These are phyloP conservation scores for Bugulina stolonifera DNA, from an alignment of 2,888 invertebrate genomes.

Conservation along the genomic window DNA sequence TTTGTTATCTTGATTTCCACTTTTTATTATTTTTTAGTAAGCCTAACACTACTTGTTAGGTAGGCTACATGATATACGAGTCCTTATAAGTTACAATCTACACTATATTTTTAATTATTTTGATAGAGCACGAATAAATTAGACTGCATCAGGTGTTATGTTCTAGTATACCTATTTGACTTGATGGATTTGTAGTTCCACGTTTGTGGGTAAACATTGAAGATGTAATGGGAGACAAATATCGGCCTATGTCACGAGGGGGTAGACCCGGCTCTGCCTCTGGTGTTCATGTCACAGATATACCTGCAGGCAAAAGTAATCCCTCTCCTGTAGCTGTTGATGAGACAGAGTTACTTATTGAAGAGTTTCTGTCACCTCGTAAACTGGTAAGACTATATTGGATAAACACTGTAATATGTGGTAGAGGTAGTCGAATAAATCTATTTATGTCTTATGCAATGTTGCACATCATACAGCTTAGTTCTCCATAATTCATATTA, in stretches of 20 bases:
- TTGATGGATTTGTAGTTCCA: conserved; percentile 8
- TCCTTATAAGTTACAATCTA: too few relatives aligned
- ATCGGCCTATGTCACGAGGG: neutral
- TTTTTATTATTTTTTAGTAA: too few relatives aligned
- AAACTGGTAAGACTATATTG: conserved; percentile 42
- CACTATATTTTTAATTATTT: too few relatives aligned
- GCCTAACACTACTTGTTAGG: too few relatives aligned
- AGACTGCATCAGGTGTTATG: too few relatives aligned
- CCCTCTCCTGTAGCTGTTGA: conserved; percentile 49
- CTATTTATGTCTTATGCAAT: neutral
- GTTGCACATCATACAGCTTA: too few relatives aligned
- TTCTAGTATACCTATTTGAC: too few relatives aligned
- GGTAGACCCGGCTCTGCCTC: conserved; percentile 45
- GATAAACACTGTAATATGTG: neutral
- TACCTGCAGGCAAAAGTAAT: conserved; percentile 46
- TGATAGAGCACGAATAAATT: too few relatives aligned
- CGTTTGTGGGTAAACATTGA: conserved; percentile 24
- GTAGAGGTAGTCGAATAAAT: neutral
- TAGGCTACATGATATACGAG: too few relatives aligned
- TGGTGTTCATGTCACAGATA: conserved; percentile 52
- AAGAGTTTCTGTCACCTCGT: conserved; percentile 51
- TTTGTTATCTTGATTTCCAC: too few relatives aligned
- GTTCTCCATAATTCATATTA: neutral
- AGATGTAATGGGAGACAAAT: conserved; percentile 18
- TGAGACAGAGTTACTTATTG: conserved; percentile 48